Percentiles rank a stretch among this genome's conserved stretches.
Evolutionary conservation across 2,113 vertebrate genomes (phyloP).

Genomic region (Atherinomorus stipes): DNA sequence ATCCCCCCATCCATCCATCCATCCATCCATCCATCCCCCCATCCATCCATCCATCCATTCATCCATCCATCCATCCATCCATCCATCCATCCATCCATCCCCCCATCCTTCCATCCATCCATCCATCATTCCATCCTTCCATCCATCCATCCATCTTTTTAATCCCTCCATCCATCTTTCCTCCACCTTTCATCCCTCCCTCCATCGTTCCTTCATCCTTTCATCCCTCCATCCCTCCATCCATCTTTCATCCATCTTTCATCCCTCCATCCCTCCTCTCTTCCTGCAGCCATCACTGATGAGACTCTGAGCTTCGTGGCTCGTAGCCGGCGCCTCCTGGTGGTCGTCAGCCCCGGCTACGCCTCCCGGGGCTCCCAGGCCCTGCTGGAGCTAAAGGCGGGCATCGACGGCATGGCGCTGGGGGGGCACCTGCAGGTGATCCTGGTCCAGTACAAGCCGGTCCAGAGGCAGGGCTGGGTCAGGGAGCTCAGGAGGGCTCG

Average conservation of each 20-base stretch:
- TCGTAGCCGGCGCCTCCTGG: slow-evolving; percentile 92
- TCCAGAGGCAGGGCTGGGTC: slow-evolving; percentile 86
- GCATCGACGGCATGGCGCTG: slow-evolving; percentile 90
- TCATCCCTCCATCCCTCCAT: background rate
- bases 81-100: background rate
- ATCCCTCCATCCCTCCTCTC: slow-evolving; percentile 8
- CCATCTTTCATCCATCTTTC: too few relatives aligned
- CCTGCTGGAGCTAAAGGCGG: slow-evolving; percentile 95
- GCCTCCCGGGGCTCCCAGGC: slow-evolving; percentile 92
- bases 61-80: slow-evolving; percentile 9
- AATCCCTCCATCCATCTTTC: background rate
- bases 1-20: slow-evolving; percentile 11
- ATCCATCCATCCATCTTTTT: slow-evolving; percentile 12
- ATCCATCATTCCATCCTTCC: slow-evolving; percentile 4
- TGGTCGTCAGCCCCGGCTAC: slow-evolving; percentile 93
- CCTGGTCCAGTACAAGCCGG: slow-evolving; percentile 91
- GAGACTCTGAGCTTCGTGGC: slow-evolving; percentile 96
- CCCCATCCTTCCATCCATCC: too few relatives aligned
- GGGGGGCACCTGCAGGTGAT: slow-evolving; percentile 91
- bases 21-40: background rate
- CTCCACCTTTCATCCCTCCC: slow-evolving; percentile 6
- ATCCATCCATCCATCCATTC: slow-evolving; percentile 2
- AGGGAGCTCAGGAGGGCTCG: slow-evolving; percentile 90
- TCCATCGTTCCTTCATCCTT: slow-evolving; percentile 4
- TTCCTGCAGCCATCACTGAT: slow-evolving; percentile 91